A percentile compares a stretch with the other conserved stretches of the same genome.
phyloP scores from a whole-genome alignment of 2,888 invertebrate genomes.

The Caenorhabditis wallacei region DNA sequence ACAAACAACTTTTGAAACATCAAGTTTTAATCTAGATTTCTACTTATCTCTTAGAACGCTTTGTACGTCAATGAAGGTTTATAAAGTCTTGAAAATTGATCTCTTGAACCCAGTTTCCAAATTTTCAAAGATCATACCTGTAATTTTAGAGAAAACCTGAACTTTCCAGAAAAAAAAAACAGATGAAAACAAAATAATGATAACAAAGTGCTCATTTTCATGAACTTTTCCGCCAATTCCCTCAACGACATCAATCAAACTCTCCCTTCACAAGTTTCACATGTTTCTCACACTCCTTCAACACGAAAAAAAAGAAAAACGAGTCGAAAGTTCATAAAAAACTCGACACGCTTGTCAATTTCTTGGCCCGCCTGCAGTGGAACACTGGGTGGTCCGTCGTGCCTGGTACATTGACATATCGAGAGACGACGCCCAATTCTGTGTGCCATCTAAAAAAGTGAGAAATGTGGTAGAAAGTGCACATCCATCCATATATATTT shows the following conservation, averaged over 20 bases:
- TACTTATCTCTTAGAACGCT: neutral
- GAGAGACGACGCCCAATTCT: constrained; percentile 3
- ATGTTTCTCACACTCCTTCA: constrained; percentile 1
- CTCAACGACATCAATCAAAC: constrained; percentile 17
- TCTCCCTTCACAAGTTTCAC: constrained; percentile 2
- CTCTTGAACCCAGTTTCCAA: neutral
- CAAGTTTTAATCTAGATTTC: neutral
- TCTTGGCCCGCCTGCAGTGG: constrained; percentile 9
- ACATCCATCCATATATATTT: constrained; percentile 35
- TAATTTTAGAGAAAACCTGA: neutral
- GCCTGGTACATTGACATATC: constrained; percentile 39
- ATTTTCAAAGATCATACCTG: neutral
- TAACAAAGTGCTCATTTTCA: constrained; percentile 19
- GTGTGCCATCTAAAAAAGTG: constrained; percentile 31
- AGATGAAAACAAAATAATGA: constrained; percentile 3
- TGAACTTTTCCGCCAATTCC: constrained; percentile 35
- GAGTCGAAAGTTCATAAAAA: constrained; percentile 40
- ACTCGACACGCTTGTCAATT: constrained; percentile 39
- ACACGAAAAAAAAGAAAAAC: constrained; percentile 14
- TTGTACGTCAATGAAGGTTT: neutral
- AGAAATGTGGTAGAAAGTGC: constrained; percentile 23
- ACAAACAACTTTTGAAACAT: neutral
- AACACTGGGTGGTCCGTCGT: constrained; percentile 58
- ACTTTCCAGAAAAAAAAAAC: neutral
- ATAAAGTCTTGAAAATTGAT: no score